Percentiles rank a stretch among this genome's conserved stretches.
phyloP scores from a whole-genome alignment of 2,888 invertebrate genomes.

The Buathra laborator region DNA sequence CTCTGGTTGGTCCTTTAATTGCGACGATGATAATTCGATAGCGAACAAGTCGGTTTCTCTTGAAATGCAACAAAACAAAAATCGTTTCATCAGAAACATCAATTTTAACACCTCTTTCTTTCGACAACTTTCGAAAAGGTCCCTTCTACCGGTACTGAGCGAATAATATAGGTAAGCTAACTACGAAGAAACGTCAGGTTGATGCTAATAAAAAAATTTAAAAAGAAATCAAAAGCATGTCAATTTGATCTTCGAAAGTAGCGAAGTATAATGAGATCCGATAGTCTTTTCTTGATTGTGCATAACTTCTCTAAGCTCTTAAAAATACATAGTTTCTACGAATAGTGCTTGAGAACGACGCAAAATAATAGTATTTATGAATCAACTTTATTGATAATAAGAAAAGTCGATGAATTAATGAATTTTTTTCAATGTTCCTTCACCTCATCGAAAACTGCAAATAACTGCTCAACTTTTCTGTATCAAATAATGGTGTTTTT shows the following conservation, averaged over 20 bases:
- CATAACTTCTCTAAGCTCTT: constrained; percentile 36
- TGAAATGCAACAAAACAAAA: constrained; percentile 33
- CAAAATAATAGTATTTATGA: too few species aligned
- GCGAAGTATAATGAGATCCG: constrained; percentile 28
- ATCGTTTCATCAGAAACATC: constrained; percentile 37
- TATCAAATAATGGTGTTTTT: not conserved
- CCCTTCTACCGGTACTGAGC: constrained; percentile 93
- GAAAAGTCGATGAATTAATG: not conserved
- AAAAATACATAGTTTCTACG: constrained; percentile 57
- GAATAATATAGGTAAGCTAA: constrained; percentile 88
- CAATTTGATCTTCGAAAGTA: constrained; percentile 45
- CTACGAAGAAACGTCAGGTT: constrained; percentile 59
- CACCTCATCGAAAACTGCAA: not conserved
- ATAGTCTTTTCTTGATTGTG: constrained; percentile 42
- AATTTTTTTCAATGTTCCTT: not conserved
- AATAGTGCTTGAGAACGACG: too few species aligned
- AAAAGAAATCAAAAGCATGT: constrained; percentile 55
- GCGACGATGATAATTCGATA: not conserved
- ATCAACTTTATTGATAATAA: not conserved
- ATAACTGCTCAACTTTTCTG: not conserved
- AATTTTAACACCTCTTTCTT: constrained; percentile 79
- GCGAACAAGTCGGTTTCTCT: constrained; percentile 24
- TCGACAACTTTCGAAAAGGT: constrained; percentile 86
- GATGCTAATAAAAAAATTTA: constrained; percentile 43
- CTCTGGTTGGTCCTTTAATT: not conserved